Conservation (phyloP, 2,888 invertebrate species). For the Eupithecia inturbata region DNA sequence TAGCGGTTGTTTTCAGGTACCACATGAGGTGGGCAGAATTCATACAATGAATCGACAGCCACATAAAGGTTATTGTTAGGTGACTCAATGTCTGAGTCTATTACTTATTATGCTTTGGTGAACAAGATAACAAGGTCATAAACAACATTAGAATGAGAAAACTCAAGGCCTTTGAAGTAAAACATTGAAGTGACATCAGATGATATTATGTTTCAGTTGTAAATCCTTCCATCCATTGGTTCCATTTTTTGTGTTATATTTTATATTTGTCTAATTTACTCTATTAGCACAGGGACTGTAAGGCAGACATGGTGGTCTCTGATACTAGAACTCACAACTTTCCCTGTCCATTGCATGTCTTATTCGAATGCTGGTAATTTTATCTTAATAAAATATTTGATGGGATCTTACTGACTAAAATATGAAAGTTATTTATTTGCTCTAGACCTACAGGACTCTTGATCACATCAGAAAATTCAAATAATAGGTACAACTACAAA, state of each 20-base stretch:
- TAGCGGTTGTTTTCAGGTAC: not conserved
- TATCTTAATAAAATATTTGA: not conserved
- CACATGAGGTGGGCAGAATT: not conserved
- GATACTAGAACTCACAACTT: not conserved
- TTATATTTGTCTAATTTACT: not conserved
- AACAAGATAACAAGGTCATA: not conserved
- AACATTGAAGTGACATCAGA: not conserved
- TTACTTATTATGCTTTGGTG: not conserved
- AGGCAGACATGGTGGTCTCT: not conserved
- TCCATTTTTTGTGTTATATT: not conserved
- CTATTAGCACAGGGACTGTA: not conserved
- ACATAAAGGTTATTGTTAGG: not conserved
- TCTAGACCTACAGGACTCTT: too few species aligned
- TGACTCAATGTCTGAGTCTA: slow-evolving; percentile 5
- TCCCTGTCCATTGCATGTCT: not conserved
- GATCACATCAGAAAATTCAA: too few species aligned
- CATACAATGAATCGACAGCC: not conserved
- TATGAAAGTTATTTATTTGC: too few species aligned
- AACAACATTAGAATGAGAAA: not conserved
- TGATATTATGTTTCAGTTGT: too few species aligned
- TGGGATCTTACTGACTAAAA: not conserved
- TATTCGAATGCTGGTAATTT: not conserved
- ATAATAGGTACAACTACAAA: not conserved
- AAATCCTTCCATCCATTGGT: too few species aligned
- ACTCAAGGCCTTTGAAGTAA: not conserved